phyloP scores from a whole-genome alignment of 2,888 invertebrate genomes.

The Rotaria sp. region DNA sequence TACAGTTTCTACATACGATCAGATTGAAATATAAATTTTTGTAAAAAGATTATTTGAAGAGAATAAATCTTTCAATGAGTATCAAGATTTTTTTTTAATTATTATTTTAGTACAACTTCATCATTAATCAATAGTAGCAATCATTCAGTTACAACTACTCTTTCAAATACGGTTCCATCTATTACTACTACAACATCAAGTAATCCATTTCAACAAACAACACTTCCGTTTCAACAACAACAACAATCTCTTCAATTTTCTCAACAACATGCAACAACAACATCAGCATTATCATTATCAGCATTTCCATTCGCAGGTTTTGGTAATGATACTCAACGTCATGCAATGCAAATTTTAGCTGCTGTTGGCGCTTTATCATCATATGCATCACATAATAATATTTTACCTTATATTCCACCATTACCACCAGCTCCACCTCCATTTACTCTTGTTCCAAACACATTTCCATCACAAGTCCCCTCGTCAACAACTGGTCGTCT shows the following conservation, averaged over 20 bases:
- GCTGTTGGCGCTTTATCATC: neutral
- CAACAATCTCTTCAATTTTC: neutral
- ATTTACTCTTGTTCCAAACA: neutral
- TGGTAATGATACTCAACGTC: neutral
- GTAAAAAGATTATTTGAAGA: no score
- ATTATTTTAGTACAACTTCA: neutral
- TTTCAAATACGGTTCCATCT: neutral
- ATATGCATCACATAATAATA: neutral
- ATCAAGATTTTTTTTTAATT: no score
- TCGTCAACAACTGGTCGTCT: neutral
- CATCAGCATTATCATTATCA: neutral
- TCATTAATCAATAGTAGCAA: neutral
- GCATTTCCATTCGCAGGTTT: neutral
- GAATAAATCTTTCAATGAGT: no score
- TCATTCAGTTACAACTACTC: neutral
- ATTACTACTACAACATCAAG: neutral
- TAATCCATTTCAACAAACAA: neutral
- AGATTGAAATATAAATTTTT: no score
- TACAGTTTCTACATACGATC: no score
- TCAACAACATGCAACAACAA: neutral
- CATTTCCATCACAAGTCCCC: neutral
- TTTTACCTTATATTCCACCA: conserved; percentile 1
- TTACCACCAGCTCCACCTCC: conserved; percentile 8
- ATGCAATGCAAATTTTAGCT: conserved; percentile 2
- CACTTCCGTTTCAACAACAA: neutral